phyloP scores from a whole-genome alignment of 2,888 invertebrate genomes.

The Drosophila fungiperda region DNA sequence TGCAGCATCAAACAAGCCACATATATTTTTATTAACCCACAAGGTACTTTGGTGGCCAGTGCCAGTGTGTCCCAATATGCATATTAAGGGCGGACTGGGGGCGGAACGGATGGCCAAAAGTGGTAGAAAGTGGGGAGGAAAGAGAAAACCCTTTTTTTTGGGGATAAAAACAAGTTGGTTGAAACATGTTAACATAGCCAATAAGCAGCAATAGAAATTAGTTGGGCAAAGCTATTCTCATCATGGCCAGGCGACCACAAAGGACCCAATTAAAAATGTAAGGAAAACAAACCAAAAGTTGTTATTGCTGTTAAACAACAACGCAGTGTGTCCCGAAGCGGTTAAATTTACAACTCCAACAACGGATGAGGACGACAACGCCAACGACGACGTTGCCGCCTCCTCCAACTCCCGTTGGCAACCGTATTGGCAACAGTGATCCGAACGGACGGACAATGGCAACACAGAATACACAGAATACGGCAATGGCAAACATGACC shows the following conservation, averaged over 20 bases:
- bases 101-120: neutral
- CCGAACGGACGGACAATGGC: constrained; percentile 51
- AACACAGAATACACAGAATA: constrained; percentile 27
- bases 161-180: constrained; percentile 76
- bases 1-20: constrained; percentile 73
- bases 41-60: constrained; percentile 63
- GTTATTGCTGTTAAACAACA: constrained; percentile 77
- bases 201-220: constrained; percentile 81
- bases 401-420: constrained; percentile 24
- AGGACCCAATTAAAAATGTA: constrained; percentile 84
- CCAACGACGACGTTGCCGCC: constrained; percentile 29
- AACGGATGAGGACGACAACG: constrained; percentile 10
- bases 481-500: constrained; percentile 74
- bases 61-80: constrained; percentile 71
- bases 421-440: constrained; percentile 24
- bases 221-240: constrained; percentile 72
- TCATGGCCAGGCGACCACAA: constrained; percentile 76
- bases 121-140: neutral
- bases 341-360: constrained; percentile 82
- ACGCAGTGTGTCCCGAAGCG: constrained; percentile 84
- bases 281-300: constrained; percentile 80
- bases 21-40: constrained; percentile 77
- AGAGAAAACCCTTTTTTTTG: constrained; percentile 55
- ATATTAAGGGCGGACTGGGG: constrained; percentile 55
- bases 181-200: constrained; percentile 81